A percentile compares a stretch with the other conserved stretches of the same genome.
Evolutionary conservation across 1,140 invertebrate species (phyloP).

Genomic region (Meteorus sp.): DNA sequence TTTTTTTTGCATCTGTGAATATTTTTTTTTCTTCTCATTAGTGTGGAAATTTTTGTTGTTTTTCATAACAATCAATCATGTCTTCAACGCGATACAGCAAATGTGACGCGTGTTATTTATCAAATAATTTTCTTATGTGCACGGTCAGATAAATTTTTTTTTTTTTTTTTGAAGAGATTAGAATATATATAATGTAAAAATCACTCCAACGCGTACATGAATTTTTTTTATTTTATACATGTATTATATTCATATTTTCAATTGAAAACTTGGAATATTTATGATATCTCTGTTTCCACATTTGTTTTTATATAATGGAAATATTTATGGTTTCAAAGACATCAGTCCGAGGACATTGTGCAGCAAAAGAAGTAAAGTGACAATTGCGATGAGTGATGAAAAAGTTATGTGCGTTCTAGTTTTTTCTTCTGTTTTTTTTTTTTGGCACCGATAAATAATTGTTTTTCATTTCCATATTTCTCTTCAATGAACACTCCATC

Average conservation of each 20-base stretch:
- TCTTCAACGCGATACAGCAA: neutral
- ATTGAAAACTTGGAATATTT: neutral
- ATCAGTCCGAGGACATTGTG: conserved; percentile 4
- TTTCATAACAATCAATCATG: neutral
- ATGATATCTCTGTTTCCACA: too few species aligned
- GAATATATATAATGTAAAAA: too few species aligned
- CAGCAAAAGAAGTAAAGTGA: neutral
- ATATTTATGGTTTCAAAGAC: too few species aligned
- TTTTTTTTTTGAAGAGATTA: neutral
- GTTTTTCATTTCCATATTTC: too few species aligned
- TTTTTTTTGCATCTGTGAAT: conserved; percentile 6
- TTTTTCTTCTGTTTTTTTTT: too few species aligned
- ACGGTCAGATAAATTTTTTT: too few species aligned
- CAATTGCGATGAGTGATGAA: too few species aligned
- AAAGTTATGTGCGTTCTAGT: neutral
- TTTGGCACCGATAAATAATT: conserved; percentile 4
- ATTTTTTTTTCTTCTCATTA: neutral
- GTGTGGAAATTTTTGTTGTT: neutral
- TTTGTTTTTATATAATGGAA: too few species aligned
- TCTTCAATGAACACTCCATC: too few species aligned
- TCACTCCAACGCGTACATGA: neutral
- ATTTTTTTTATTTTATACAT: neutral
- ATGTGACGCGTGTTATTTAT: neutral
- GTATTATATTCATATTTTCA: neutral
- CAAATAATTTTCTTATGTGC: too few species aligned